These are phyloP conservation scores for Tenrec ecaudatus DNA, from an alignment of 2,113 vertebrate genomes.

Conservation along the genomic window DNA sequence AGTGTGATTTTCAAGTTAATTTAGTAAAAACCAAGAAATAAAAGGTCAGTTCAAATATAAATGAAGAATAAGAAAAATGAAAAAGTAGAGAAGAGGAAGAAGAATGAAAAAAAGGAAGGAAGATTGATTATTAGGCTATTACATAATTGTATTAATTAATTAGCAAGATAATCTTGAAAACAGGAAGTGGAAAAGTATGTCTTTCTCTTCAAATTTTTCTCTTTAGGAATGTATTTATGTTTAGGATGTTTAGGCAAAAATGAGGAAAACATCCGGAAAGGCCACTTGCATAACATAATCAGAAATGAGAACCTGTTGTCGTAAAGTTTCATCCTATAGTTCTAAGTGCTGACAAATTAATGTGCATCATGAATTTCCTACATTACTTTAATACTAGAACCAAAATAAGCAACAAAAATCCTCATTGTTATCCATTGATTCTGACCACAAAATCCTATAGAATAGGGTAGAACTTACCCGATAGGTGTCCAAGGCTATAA, in stretches of 20 bases:
- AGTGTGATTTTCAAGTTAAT: constrained; percentile 70
- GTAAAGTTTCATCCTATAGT: background rate
- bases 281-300: background rate
- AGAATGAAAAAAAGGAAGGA: background rate
- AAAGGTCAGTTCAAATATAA: background rate
- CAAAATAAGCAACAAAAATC: too few relatives aligned
- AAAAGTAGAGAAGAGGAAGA: background rate
- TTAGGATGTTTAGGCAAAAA: background rate
- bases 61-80: background rate
- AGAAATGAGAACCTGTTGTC: constrained; percentile 26
- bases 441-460: too few relatives aligned
- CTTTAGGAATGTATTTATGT: background rate
- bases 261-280: background rate
- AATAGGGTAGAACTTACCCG: too few relatives aligned
- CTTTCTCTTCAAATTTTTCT: background rate
- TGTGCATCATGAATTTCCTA: background rate
- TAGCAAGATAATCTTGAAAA: background rate
- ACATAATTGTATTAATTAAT: background rate
- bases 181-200: constrained; percentile 3
- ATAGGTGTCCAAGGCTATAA: too few relatives aligned
- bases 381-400: background rate
- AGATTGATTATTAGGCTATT: background rate
- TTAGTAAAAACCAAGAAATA: constrained; percentile 59
- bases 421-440: too few relatives aligned
- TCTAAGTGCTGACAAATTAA: background rate